Conservation (phyloP, 1,140 invertebrate species). For the Brachionus sp. region DNA sequence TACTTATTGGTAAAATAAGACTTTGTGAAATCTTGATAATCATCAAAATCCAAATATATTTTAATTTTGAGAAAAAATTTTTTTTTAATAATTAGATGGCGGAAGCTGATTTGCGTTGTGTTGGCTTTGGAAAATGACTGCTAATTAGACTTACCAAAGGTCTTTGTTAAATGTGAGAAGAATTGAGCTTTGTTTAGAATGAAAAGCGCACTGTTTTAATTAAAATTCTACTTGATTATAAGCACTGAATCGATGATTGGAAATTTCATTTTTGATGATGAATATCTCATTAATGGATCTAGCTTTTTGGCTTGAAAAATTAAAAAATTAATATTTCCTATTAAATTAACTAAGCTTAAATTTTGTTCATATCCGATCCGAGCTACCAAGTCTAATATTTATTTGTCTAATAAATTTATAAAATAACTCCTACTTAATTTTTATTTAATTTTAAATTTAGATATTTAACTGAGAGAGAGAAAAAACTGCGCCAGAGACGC, state of each 20-base stretch:
- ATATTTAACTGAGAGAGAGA: slow-evolving; percentile 56
- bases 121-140: not conserved
- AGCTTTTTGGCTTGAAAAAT: not conserved
- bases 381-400: not conserved
- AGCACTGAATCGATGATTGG: not conserved
- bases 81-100: not conserved
- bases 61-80: not conserved
- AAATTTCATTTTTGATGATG: not conserved
- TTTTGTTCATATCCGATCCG: not conserved
- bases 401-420: not conserved
- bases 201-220: not conserved
- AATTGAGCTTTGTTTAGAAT: not conserved
- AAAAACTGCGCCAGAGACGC: slow-evolving; percentile 53
- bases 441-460: slow-evolving; percentile 48
- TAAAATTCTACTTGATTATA: not conserved
- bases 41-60: not conserved
- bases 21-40: not conserved
- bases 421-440: not conserved
- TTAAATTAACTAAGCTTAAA: not conserved
- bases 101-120: not conserved
- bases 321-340: not conserved
- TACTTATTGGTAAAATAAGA: not conserved
- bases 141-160: not conserved
- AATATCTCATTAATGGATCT: not conserved
- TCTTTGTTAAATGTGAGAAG: too few relatives aligned